These are phyloP conservation scores for Dipus sagitta DNA, from an alignment of 2,797 vertebrate species.

Conservation along the genomic window DNA sequence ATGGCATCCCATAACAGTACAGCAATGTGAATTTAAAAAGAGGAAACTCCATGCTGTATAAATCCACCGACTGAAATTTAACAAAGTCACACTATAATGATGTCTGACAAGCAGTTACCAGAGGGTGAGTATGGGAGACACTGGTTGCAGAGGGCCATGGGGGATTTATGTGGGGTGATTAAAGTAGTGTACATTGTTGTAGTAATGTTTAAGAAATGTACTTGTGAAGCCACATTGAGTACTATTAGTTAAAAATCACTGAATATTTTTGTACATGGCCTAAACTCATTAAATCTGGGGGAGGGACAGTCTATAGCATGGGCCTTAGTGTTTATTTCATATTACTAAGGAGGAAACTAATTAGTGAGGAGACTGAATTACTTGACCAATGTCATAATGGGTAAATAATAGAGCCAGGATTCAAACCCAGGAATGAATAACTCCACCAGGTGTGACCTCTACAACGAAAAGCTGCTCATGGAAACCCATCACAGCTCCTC, in stretches of 20 bases:
- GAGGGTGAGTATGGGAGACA: not conserved
- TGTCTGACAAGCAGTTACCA: not conserved
- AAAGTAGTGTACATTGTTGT: not conserved
- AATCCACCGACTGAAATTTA: not conserved
- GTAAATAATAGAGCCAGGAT: not conserved
- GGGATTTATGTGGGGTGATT: not conserved
- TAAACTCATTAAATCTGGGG: not conserved
- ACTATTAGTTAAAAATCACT: not conserved
- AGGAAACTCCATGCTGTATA: not conserved
- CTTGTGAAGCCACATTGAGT: not conserved
- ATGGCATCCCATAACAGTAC: not conserved
- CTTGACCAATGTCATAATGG: not conserved
- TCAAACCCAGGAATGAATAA: not conserved
- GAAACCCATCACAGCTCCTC: not conserved
- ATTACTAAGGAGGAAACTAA: slow-evolving; percentile 8
- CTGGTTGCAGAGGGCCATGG: not conserved
- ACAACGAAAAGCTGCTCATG: not conserved
- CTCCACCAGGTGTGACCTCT: not conserved
- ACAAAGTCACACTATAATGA: not conserved
- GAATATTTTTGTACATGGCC: not conserved
- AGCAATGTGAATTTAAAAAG: not conserved
- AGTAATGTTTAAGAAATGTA: not conserved
- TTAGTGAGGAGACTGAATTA: not conserved
- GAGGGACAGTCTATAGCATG: not conserved
- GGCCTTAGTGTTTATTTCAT: not conserved